Conservation (phyloP, 2,797 vertebrate genomes). For the Rhinoraja longicauda region DNA sequence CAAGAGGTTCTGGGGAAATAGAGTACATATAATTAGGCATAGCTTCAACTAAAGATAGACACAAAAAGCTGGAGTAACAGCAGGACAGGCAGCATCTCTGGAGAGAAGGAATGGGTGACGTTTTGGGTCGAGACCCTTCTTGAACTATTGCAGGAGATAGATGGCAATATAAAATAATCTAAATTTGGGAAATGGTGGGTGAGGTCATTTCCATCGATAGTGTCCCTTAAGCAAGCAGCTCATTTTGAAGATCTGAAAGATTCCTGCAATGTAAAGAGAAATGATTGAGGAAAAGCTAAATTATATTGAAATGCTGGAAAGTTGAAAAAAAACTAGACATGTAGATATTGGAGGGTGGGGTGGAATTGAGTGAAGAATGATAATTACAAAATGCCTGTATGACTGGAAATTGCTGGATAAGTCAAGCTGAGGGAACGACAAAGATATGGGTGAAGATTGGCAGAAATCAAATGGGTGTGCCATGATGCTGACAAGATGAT, state of each 20-base stretch:
- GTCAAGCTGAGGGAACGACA: background rate
- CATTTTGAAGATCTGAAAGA: background rate
- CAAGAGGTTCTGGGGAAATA: background rate
- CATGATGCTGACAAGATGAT: background rate
- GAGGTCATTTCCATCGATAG: background rate
- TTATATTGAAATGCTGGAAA: background rate
- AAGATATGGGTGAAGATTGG: background rate
- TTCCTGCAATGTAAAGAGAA: background rate
- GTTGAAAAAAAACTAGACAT: background rate
- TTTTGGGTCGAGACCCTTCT: too few relatives aligned
- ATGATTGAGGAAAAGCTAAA: background rate
- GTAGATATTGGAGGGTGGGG: background rate
- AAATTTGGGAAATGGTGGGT: background rate
- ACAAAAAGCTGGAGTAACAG: too few relatives aligned
- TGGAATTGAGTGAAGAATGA: background rate
- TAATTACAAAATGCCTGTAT: too few relatives aligned
- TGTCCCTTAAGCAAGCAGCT: background rate
- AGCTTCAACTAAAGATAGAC: too few relatives aligned
- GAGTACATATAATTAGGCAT: background rate
- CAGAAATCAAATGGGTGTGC: background rate
- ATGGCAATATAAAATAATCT: background rate
- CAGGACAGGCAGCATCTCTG: too few relatives aligned
- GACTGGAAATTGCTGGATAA: background rate
- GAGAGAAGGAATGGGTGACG: too few relatives aligned
- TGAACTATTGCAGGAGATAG: background rate